Evolutionary conservation across 2,888 invertebrate genomes (phyloP).

Genomic region (Drosophila helvetica): DNA sequence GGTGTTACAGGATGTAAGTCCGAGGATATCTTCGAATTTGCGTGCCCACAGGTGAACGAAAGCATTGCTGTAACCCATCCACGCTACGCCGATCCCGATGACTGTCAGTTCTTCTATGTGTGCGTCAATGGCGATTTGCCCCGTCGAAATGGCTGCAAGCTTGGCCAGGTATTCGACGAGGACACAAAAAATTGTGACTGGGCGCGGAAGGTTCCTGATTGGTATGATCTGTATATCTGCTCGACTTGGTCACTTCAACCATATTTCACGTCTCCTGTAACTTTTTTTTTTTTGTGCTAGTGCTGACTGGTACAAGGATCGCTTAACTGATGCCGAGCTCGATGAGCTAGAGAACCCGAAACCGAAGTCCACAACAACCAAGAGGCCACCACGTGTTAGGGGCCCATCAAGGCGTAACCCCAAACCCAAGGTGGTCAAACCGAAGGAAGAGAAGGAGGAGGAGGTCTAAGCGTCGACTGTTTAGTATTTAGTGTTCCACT

Average conservation of each 20-base stretch:
- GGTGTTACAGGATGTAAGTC: conserved; percentile 94
- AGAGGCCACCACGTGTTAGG: conserved; percentile 85
- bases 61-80: conserved; percentile 91
- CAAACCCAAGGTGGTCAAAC: conserved; percentile 64
- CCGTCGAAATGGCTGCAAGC: conserved; percentile 93
- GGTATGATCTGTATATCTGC: conserved; percentile 85
- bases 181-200: conserved; percentile 91
- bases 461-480: conserved; percentile 52
- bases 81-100: conserved; percentile 93
- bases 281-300: conserved; percentile 85
- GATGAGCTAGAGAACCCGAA: conserved; percentile 91
- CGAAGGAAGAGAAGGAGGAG: conserved; percentile 66
- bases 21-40: conserved; percentile 92
- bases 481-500: conserved; percentile 52
- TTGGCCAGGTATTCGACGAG: conserved; percentile 95
- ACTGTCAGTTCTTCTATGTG: conserved; percentile 96
- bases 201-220: conserved; percentile 94
- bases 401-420: conserved; percentile 82
- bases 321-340: conserved; percentile 91
- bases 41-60: conserved; percentile 91
- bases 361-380: conserved; percentile 86
- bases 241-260: not conserved
- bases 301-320: conserved; percentile 95
- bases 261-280: not conserved
- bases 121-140: conserved; percentile 95